Percentiles rank a stretch among this genome's conserved stretches.
These are phyloP conservation scores for Macrosteles quadrilineatus DNA, from an alignment of 1,140 invertebrate species.

Conservation along the genomic window DNA sequence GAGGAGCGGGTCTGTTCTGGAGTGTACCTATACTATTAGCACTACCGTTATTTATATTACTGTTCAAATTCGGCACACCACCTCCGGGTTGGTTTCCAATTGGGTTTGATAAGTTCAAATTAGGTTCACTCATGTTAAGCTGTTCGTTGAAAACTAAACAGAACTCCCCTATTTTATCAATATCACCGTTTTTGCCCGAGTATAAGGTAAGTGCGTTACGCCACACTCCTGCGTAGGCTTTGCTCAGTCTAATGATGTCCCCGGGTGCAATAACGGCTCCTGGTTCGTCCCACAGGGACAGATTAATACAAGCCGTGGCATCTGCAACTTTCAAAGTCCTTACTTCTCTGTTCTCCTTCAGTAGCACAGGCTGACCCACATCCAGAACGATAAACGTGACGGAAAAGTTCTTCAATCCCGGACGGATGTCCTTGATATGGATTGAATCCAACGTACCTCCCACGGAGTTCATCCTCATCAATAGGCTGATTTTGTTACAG, in stretches of 20 bases:
- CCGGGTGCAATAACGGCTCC: slow-evolving; percentile 83
- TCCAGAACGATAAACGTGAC: slow-evolving; percentile 92
- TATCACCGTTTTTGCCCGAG: slow-evolving; percentile 87
- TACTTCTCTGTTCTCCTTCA: slow-evolving; percentile 93
- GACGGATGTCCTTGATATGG: slow-evolving; percentile 78
- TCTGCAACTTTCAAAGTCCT: slow-evolving; percentile 94
- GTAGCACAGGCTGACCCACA: slow-evolving; percentile 83
- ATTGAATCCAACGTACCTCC: slow-evolving; percentile 19
- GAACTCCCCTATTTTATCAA: slow-evolving; percentile 77
- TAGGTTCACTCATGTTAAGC: slow-evolving; percentile 89
- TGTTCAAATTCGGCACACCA: slow-evolving; percentile 27
- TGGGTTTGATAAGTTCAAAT: slow-evolving; percentile 56
- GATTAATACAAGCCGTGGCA: slow-evolving; percentile 86
- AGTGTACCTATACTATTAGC: slow-evolving; percentile 17
- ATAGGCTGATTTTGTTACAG: too few species aligned
- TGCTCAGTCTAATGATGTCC: slow-evolving; percentile 88
- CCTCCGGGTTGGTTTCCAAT: slow-evolving; percentile 29
- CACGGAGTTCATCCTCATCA: background rate
- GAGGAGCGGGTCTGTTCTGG: background rate
- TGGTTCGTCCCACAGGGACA: slow-evolving; percentile 95
- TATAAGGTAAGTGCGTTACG: slow-evolving; percentile 89
- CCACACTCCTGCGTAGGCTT: slow-evolving; percentile 89
- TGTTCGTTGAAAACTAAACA: slow-evolving; percentile 88
- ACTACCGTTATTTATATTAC: slow-evolving; percentile 29
- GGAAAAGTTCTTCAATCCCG: slow-evolving; percentile 88